Evolutionary conservation across 2,797 vertebrate genomes (phyloP), one percentile per base, ranked within the genome.

Genomic region (Galago senegalensis): DNA sequence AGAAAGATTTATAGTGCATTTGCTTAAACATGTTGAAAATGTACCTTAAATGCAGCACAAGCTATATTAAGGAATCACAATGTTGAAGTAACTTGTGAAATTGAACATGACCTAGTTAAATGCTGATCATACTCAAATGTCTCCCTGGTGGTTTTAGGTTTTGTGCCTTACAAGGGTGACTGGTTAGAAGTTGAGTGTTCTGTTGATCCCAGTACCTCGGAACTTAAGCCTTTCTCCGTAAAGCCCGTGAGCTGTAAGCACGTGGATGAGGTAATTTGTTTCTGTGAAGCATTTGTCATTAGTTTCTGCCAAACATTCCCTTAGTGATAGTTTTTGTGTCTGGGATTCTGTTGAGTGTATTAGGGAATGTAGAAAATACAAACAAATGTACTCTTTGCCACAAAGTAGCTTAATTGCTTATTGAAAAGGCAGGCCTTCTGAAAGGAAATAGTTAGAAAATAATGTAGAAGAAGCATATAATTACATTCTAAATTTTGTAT

Each of bases 121-220:
- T 70, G 21, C 40, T 40, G 85, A 76, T 67, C 7, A 49, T 53
- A 73, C 34, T 73, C 20, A 82, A 7, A 77, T 89, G 69, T 63
- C 13, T 96, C 89, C 94, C 10, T 77, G 10, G 94, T 37, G 82
- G 11, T 90, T 92, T 81, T 73, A 99, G 99, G 98, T 97, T 99
- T 99, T 96, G 93, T 98, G 80, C 99, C 99, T 91, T 99, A 98
- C 98, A 99, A 98, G 97, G 99, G 99, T 91, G 99, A 99, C 98
- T 99, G 99, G 99, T 99, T 99, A 58, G 98, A 99, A 98, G 99
- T 99, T 0, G 98, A 99, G 79, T 99, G 99, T 97, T 98, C 98
- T 46, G 97, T 99, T 93, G 98, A 98, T 65, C 98, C 98, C 0
- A 92, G 87, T 11, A 97, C 99, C 0, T 99, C 99, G 98, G 99